phyloP scores from a whole-genome alignment of 2,797 vertebrate species.

The Helicolenus hilgendorfi region DNA sequence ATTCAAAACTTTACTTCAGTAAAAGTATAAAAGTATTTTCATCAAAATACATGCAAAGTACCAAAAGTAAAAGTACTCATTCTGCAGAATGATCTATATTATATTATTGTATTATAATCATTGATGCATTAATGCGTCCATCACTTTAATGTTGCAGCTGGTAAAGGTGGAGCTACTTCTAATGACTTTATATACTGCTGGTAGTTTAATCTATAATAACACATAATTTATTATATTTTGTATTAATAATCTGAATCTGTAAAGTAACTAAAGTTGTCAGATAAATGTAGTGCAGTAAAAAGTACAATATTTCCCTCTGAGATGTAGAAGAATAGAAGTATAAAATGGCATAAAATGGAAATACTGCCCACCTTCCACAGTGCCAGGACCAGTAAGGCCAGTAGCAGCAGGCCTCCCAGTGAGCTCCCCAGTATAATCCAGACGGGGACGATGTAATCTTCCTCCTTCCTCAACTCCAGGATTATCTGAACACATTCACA shows the following conservation, averaged over 20 bases:
- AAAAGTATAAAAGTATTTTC: neutral
- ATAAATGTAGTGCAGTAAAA: no score
- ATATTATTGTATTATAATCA: neutral
- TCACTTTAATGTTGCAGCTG: no score
- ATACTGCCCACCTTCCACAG: constrained; percentile 94
- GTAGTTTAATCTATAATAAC: neutral
- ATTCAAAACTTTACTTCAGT: neutral
- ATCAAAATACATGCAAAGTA: neutral
- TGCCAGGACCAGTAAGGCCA: constrained; percentile 93
- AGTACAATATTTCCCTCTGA: no score
- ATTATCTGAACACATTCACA: constrained; percentile 87
- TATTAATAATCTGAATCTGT: neutral
- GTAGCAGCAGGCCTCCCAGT: constrained; percentile 94
- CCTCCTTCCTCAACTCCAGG: constrained; percentile 93
- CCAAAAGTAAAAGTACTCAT: fast-evolving
- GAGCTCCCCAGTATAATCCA: constrained; percentile 96
- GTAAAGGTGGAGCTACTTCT: neutral
- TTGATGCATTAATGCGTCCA: neutral
- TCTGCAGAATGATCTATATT: no score
- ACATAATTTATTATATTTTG: no score
- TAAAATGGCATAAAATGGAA: neutral
- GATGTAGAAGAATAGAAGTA: neutral
- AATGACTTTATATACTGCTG: neutral
- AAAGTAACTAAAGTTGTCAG: neutral
- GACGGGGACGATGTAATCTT: constrained; percentile 90